phyloP scores from a whole-genome alignment of 1,140 invertebrate species.

The Caerostris darwini region DNA sequence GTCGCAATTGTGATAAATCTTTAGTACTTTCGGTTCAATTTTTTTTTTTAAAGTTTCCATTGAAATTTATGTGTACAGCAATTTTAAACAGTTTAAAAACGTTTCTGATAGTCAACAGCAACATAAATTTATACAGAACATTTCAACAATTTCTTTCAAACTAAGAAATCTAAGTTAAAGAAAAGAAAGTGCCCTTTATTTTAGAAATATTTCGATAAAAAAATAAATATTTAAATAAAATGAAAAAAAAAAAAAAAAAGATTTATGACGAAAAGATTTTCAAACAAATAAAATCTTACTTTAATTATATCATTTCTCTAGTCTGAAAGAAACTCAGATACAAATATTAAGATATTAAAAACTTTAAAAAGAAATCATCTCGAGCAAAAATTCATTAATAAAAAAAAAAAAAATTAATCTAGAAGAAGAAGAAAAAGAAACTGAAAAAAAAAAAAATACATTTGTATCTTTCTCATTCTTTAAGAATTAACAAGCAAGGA shows the following conservation, averaged over 20 bases:
- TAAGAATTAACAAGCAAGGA: constrained; percentile 49
- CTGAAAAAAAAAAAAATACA: constrained; percentile 10
- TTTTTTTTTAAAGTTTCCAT: too few species aligned
- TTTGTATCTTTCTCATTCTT: constrained; percentile 56
- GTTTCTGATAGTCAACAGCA: too few species aligned
- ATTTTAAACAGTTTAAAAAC: too few species aligned
- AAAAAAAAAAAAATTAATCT: neutral
- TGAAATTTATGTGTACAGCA: too few species aligned
- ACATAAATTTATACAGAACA: too few species aligned
- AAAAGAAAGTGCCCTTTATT: too few species aligned
- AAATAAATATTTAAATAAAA: too few species aligned
- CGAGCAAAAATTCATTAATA: constrained; percentile 11
- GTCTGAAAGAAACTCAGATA: neutral
- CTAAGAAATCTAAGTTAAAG: too few species aligned
- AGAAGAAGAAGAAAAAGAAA: constrained; percentile 14
- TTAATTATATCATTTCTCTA: constrained; percentile 4
- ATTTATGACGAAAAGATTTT: neutral
- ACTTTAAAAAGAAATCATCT: constrained; percentile 38
- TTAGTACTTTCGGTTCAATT: too few species aligned
- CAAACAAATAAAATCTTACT: neutral
- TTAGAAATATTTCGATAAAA: too few species aligned
- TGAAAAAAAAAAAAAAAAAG: neutral
- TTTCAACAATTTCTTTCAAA: too few species aligned
- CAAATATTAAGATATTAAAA: constrained; percentile 5
- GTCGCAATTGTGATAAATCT: too few species aligned